Evolutionary conservation across 2,797 vertebrate genomes (phyloP), one percentile per base, ranked within the genome.

Genomic region (Hapalemur alaotrensis): DNA sequence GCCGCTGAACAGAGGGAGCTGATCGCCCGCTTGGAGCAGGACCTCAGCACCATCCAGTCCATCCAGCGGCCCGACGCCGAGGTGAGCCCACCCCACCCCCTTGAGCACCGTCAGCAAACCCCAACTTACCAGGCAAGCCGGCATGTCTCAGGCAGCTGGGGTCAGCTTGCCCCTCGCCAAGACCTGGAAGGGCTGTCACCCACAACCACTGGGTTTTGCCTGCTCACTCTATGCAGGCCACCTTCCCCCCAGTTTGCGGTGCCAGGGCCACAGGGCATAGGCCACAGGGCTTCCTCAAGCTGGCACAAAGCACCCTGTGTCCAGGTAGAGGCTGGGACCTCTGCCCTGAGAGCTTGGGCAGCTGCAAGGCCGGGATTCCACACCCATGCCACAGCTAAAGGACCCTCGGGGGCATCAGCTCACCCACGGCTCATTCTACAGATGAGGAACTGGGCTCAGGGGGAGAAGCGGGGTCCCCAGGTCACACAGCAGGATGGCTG

Each of bases 31-130:
- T 98, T 99, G 98, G 99, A 99, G 98, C 99, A 99, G 0, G 99
- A 99, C 98, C 99, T 99, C 84, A 99, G 99, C 99, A 99, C 99
- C 98, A 98, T 99, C 96, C 99, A 99, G 97, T 97, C 99, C 91
- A 98, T 99, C 96, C 98, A 97, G 0, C 99, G 99, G 20, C 99
- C 99, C 0, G 99, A 99, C 0, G 99, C 99, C 0, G 99, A 99
- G 99, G 99, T 99, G 97, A 94, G 93, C 41, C 46, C 86, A 0
- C 61, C 17, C 6, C 1, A 20, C 2, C 32, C 32, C n/a, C 0
- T 0, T 25, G 5, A 22, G 17, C 54, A 57, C 2, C n/a, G n/a
- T 38, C 30, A 13, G 28, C 13, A 50, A 41, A 54, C 2, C 1
- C 46, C 0, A 0, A 11, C 67, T 23, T 59, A 59, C 28, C 63